Evolutionary conservation across 37 sponge, comb jelly and placozoan species (phyloP).

Genomic region (Chondrilla cf. caribensis): DNA sequence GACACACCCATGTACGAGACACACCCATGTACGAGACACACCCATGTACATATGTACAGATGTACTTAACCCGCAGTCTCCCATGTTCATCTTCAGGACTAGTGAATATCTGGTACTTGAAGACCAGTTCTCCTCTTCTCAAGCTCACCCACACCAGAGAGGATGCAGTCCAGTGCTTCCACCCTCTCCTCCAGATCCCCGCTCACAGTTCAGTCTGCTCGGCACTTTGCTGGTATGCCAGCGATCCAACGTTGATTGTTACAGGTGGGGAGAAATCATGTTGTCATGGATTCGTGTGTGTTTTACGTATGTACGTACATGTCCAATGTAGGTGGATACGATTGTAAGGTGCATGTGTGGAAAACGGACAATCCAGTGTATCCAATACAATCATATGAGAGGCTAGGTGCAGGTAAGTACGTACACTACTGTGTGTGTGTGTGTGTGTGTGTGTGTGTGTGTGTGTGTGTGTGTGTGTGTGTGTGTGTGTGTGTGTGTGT

Average conservation of each 20-base stretch:
- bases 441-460: not conserved
- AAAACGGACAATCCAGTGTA: not conserved
- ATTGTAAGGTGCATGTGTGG: not conserved
- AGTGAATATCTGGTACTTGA: not conserved
- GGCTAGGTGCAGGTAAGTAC: not conserved
- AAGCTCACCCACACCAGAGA: not conserved
- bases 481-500: too few species aligned
- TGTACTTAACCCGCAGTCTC: not conserved
- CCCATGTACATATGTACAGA: not conserved
- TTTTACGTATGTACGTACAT: too few species aligned
- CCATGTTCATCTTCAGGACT: not conserved
- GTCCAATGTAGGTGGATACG: not conserved
- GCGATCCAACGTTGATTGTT: conserved; percentile 48
- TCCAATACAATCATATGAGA: not conserved
- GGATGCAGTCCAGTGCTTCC: not conserved
- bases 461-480: not conserved
- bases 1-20: too few species aligned
- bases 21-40: not conserved
- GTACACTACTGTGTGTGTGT: not conserved
- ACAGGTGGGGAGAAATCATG: conserved; percentile 37
- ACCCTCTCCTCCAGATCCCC: conserved; percentile 42
- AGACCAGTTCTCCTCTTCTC: not conserved
- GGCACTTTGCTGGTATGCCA: conserved; percentile 62
- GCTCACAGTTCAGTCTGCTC: conserved; percentile 37
- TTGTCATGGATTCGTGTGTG: too few species aligned